A percentile compares a stretch with the other conserved stretches of the same genome.
Evolutionary conservation across 2,888 invertebrate genomes (phyloP).

Genomic region (Synanthedon tipuliformis): DNA sequence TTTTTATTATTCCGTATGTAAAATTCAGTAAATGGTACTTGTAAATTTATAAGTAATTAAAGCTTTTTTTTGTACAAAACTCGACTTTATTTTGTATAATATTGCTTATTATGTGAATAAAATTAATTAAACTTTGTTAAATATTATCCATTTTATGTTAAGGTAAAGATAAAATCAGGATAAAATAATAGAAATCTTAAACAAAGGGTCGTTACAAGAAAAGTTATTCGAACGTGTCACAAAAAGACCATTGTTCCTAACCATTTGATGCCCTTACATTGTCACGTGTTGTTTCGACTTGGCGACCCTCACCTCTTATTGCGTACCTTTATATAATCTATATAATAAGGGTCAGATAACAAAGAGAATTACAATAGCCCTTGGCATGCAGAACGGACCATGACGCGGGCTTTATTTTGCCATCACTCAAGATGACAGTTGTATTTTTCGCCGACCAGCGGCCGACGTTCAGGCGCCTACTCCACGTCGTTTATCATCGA

Average conservation of each 20-base stretch:
- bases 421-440: conserved; percentile 68
- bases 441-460: conserved; percentile 64
- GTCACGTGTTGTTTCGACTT: conserved; percentile 9
- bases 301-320: conserved; percentile 22
- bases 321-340: conserved; percentile 36
- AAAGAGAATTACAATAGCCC: conserved; percentile 51
- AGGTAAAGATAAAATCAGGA: no score
- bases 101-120: no score
- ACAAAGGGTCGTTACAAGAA: no score
- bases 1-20: no score
- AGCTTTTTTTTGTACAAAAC: no score
- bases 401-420: conserved; percentile 61
- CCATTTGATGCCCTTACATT: conserved; percentile 1
- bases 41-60: no score
- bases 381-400: conserved; percentile 55
- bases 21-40: no score
- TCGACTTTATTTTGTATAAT: no score
- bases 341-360: conserved; percentile 46
- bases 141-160: no score
- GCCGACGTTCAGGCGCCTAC: conserved; percentile 58
- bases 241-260: conserved; percentile 1
- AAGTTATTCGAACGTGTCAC: background rate
- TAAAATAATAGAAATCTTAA: no score
- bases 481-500: conserved; percentile 59
- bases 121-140: no score